phyloP scores from a whole-genome alignment of 2,113 vertebrate species.

The Athene noctua region DNA sequence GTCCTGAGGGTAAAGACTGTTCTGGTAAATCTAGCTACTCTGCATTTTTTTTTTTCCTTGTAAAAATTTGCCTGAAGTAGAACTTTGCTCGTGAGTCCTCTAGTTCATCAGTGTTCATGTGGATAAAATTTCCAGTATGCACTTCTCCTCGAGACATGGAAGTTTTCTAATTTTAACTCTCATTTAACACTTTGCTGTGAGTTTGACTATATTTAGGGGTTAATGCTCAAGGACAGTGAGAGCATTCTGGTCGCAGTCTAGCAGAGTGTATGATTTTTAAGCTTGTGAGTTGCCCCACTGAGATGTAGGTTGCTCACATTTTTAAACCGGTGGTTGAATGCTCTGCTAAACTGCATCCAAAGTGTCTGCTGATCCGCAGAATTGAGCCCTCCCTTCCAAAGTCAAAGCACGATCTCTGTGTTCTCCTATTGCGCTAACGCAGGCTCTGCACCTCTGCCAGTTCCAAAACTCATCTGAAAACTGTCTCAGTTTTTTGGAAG shows the following conservation, averaged over 20 bases:
- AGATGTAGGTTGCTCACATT: neutral
- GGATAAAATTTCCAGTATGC: neutral
- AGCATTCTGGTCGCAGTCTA: neutral
- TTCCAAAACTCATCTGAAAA: neutral
- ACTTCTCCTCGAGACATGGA: neutral
- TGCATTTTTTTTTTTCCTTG: neutral
- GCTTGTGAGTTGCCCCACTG: neutral
- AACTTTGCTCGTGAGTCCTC: neutral
- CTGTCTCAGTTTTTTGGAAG: neutral
- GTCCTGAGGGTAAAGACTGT: neutral
- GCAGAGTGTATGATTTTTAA: neutral
- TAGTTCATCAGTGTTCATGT: neutral
- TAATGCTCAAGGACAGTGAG: neutral
- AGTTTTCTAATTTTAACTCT: neutral
- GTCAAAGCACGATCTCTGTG: neutral
- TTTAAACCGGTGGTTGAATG: neutral
- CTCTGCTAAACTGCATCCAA: neutral
- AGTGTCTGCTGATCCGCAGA: neutral
- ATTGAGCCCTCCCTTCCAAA: neutral
- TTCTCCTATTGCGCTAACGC: neutral
- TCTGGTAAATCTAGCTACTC: neutral
- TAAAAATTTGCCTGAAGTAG: neutral
- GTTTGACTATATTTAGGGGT: neutral
- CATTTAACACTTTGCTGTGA: neutral
- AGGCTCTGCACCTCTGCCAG: neutral